Base-by-base conservation (phyloP, 37 sponge, comb jelly and placozoan genomes). In the Beroe forskalii region DNA sequence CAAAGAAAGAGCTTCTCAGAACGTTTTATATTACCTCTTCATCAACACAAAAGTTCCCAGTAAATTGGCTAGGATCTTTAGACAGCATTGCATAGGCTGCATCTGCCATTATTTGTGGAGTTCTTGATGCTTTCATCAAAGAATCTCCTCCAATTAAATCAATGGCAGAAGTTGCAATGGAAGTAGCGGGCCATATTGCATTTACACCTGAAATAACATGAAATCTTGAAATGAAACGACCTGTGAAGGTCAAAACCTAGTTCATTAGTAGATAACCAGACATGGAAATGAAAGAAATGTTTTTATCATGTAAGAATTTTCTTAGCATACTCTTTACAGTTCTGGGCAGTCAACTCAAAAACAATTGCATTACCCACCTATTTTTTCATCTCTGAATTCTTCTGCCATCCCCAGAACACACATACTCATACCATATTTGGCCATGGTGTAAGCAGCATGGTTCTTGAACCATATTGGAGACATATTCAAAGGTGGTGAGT, bases 381-480 rank as follows among this genome's bases (percentile, higher is more conserved):
- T 90, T 42, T 64, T 90, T 32, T 90, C 35, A 32, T 90, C 76
- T 61, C 95, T 94, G 41, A 95, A 92, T 89, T 98, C 99, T 33
- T 93, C 94, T 55, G 97, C 94, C 99, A 95, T 95, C 0, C 97
- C 99, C 55, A 98, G 92, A 1, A 94, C 97, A 94, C 99, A 98
- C 97, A 98, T 94, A 23, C 97, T 96, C 99, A 98, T 98, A 30
- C 99, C 97, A 83, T 96, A 98, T 92, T 98, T 98, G 67, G 99
- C 96, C 92, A 98, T 98, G 8, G 97, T 98, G 76, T 98, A 98
- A 1, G 97, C 99, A 92, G 62, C 67, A 62, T 98, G 99, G 41
- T 93, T 76, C 64, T 94, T 31, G 67, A 98, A 98, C 99, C 99
- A 98, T 24, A 91, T 61, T 38, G 99, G 95, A 30, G 92, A 91